Conservation (phyloP, 2,113 vertebrate species). For the Daubentonia madagascariensis region DNA sequence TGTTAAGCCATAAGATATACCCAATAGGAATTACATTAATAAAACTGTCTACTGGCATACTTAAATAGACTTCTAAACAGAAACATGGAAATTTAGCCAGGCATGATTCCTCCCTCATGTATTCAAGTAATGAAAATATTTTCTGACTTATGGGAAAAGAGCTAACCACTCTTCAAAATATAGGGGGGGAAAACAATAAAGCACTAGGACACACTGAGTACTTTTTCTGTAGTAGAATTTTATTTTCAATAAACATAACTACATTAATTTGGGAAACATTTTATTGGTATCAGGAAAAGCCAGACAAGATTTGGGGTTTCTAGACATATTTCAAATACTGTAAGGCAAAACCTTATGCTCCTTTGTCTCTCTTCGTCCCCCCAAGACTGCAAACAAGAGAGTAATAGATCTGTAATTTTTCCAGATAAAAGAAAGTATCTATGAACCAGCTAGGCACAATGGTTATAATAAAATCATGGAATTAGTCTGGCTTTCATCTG, state of each 20-base stretch:
- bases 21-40: background rate
- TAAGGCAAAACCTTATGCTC: background rate
- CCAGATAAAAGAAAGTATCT: conserved; percentile 33
- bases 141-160: background rate
- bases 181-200: background rate
- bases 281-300: background rate
- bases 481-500: conserved; percentile 66
- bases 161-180: background rate
- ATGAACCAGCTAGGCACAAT: conserved; percentile 46
- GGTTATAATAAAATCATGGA: conserved; percentile 53
- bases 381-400: conserved; percentile 22
- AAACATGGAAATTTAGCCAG: background rate
- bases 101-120: background rate
- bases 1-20: background rate
- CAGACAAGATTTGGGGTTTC: background rate
- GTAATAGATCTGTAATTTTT: conserved; percentile 25
- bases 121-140: background rate
- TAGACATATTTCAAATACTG: background rate
- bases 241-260: background rate
- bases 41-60: background rate
- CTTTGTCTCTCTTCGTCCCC: background rate
- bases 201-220: background rate
- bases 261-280: background rate
- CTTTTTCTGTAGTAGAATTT: background rate
- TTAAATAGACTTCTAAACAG: background rate